phyloP scores from a whole-genome alignment of 2,113 vertebrate species.

The Hippopotamus amphibius region DNA sequence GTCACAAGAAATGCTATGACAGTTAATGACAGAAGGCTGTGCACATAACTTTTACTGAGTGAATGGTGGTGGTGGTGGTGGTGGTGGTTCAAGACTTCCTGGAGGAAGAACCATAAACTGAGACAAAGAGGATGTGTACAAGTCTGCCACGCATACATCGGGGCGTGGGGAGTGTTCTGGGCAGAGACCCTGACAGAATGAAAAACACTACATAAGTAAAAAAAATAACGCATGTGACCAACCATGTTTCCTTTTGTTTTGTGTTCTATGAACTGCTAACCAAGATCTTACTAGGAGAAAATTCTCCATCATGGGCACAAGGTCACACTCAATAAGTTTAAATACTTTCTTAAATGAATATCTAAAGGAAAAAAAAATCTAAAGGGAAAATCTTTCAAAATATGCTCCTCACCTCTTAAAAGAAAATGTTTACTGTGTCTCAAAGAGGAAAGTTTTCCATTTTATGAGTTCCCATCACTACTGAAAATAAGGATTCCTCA shows the following conservation, averaged over 20 bases:
- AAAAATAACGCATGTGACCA: not conserved
- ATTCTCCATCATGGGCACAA: not conserved
- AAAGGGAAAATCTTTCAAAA: constrained; percentile 49
- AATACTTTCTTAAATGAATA: constrained; percentile 22
- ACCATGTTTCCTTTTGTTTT: constrained; percentile 38
- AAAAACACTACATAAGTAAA: constrained; percentile 11
- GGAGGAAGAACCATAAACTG: not conserved
- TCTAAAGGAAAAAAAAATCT: constrained; percentile 12
- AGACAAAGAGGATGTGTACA: not conserved
- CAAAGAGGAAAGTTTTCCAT: constrained; percentile 51
- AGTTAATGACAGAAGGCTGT: not conserved
- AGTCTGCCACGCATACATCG: not conserved
- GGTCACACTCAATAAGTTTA: constrained; percentile 19
- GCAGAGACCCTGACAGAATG: constrained; percentile 4
- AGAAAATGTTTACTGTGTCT: not conserved
- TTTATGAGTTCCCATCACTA: constrained; percentile 29
- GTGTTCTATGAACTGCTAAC: not conserved
- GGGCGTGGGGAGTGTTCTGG: not conserved
- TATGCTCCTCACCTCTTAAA: not conserved
- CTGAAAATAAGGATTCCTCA: constrained; percentile 39
- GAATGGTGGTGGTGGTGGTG: not conserved
- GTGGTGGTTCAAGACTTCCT: not conserved
- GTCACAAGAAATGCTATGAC: not conserved
- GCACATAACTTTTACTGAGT: not conserved
- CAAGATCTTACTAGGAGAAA: constrained; percentile 15